phyloP scores from a whole-genome alignment of 1,140 invertebrate genomes.

The Archegozetes longisetosus region DNA sequence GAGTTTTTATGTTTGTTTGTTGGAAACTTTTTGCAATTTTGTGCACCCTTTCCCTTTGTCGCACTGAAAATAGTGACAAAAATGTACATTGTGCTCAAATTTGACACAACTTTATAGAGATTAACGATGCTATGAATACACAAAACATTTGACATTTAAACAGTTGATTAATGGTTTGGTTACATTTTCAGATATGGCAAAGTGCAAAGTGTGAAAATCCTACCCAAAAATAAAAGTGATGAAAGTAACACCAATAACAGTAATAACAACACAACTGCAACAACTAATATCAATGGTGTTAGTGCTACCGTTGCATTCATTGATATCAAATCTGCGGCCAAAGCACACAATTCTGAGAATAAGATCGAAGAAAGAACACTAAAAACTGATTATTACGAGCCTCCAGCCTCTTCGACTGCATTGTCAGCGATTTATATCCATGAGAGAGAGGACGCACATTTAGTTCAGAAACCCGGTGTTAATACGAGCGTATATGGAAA shows the following conservation, averaged over 20 bases:
- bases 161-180: no score
- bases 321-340: slow-evolving; percentile 87
- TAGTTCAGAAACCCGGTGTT: no score
- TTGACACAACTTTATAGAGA: no score
- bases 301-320: slow-evolving; percentile 83
- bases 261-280: slow-evolving; percentile 15
- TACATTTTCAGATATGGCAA: slow-evolving; percentile 60
- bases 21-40: no score
- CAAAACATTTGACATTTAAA: no score
- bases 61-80: no score
- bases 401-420: slow-evolving; percentile 33
- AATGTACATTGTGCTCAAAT: no score
- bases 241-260: slow-evolving; percentile 4
- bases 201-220: slow-evolving; percentile 85
- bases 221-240: slow-evolving; percentile 34
- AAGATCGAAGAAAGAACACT: slow-evolving; percentile 63
- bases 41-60: no score
- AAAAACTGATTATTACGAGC: slow-evolving; percentile 84
- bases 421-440: slow-evolving; percentile 24
- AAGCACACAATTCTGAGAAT: slow-evolving; percentile 75
- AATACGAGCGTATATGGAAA: no score
- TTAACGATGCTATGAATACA: no score
- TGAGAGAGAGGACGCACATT: slow-evolving; percentile 21
- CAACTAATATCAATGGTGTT: slow-evolving; percentile 32
- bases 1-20: no score